Evolutionary conservation across 2,797 vertebrate genomes (phyloP).

Genomic region (Esox lucius): DNA sequence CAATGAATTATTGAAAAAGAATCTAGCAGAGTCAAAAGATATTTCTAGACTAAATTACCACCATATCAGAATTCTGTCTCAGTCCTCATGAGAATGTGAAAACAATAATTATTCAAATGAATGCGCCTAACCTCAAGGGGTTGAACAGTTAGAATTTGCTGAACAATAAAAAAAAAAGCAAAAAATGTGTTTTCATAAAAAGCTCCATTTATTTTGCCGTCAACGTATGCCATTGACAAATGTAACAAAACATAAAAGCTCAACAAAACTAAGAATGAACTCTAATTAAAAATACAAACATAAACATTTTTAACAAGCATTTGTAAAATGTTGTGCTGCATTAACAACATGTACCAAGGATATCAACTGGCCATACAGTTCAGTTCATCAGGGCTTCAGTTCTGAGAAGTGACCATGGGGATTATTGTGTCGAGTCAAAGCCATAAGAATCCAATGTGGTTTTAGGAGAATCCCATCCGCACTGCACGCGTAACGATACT

Average conservation of each 20-base stretch:
- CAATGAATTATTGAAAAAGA: conserved; percentile 41
- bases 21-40: conserved; percentile 34
- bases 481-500: conserved; percentile 79
- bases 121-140: conserved; percentile 17
- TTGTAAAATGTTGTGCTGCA: conserved; percentile 48
- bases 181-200: conserved; percentile 57
- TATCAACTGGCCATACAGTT: conserved; percentile 31
- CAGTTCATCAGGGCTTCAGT: conserved; percentile 34
- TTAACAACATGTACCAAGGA: conserved; percentile 39
- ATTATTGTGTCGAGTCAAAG: conserved; percentile 80
- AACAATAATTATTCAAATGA: conserved; percentile 18
- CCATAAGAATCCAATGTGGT: conserved; percentile 83
- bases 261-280: conserved; percentile 8
- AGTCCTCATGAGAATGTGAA: conserved; percentile 17
- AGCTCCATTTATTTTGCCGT: conserved; percentile 68
- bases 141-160: conserved; percentile 21
- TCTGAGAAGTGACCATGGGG: conserved; percentile 40
- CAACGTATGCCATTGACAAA: conserved; percentile 56
- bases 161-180: conserved; percentile 35
- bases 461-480: conserved; percentile 86
- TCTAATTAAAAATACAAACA: conserved; percentile 42
- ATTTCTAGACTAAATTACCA: conserved; percentile 29
- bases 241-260: conserved; percentile 57
- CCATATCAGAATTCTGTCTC: background rate
- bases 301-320: conserved; percentile 43